Percentiles rank a stretch among this genome's conserved stretches.
Conservation (phyloP, 1,140 invertebrate species). For the Eciton burchellii region DNA sequence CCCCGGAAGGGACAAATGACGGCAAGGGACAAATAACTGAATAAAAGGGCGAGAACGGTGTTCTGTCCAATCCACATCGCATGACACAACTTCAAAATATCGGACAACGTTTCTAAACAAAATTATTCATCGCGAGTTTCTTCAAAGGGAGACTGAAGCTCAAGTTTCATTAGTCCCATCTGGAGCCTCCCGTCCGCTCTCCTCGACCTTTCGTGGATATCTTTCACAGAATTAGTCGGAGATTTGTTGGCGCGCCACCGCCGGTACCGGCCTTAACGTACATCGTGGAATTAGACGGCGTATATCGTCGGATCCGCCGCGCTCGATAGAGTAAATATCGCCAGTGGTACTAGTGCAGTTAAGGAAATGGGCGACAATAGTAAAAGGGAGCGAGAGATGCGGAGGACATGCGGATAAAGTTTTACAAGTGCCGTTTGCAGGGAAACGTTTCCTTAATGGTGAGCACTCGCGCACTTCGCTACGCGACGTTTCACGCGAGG, state of each 20-base stretch:
- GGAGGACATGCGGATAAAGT: neutral
- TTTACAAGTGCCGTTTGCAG: constrained; percentile 21
- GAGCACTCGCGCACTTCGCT: neutral
- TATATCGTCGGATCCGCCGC: constrained; percentile 50
- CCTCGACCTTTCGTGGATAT: constrained; percentile 27
- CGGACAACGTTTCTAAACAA: neutral
- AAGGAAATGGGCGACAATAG: constrained; percentile 19
- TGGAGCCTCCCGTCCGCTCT: constrained; percentile 13
- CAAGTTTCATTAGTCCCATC: constrained; percentile 47
- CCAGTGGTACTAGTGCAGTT: neutral
- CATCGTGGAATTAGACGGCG: constrained; percentile 60
- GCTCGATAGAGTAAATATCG: constrained; percentile 57
- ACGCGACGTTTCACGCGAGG: neutral
- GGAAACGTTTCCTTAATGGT: constrained; percentile 28
- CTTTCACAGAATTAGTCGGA: constrained; percentile 63
- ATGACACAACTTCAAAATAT: constrained; percentile 16
- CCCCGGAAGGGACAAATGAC: neutral
- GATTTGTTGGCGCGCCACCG: constrained; percentile 58
- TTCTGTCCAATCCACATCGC: neutral
- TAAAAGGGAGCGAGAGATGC: constrained; percentile 2
- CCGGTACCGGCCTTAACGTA: constrained; percentile 62
- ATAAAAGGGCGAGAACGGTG: neutral
- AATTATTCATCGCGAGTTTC: constrained; percentile 20
- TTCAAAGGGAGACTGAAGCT: neutral
- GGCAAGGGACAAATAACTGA: neutral